Percentiles rank a stretch among this genome's conserved stretches.
These are phyloP conservation scores for Sarcophaga peregrina DNA, from an alignment of 1,140 invertebrate genomes.

Conservation along the genomic window DNA sequence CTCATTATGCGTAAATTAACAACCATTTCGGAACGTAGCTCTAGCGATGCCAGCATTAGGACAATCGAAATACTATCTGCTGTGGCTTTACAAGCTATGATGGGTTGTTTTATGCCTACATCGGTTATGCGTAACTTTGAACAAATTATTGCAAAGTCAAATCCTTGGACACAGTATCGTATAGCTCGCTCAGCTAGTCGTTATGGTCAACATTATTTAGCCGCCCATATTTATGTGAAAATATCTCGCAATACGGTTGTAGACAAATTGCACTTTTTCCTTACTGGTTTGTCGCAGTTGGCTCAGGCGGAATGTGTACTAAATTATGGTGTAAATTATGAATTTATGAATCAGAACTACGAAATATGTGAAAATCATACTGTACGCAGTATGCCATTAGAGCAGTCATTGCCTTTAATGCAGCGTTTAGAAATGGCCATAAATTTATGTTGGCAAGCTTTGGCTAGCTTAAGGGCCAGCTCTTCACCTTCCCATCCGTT, in stretches of 20 bases:
- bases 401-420: constrained; percentile 66
- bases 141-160: constrained; percentile 70
- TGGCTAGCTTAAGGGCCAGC: constrained; percentile 77
- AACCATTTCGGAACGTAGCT: constrained; percentile 52
- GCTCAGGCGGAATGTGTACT: constrained; percentile 74
- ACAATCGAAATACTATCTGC: constrained; percentile 62
- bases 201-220: constrained; percentile 84
- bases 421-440: constrained; percentile 73
- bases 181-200: constrained; percentile 84
- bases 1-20: constrained; percentile 62
- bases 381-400: constrained; percentile 26
- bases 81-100: constrained; percentile 81
- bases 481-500: constrained; percentile 62
- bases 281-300: constrained; percentile 80
- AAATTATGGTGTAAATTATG: constrained; percentile 63
- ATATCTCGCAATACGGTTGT: constrained; percentile 82
- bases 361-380: constrained; percentile 47
- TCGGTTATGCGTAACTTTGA: constrained; percentile 73
- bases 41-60: constrained; percentile 50
- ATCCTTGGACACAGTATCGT: constrained; percentile 87
- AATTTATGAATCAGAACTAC: constrained; percentile 59
- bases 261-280: constrained; percentile 91
- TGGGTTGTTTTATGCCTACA: constrained; percentile 69
- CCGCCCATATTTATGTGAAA: constrained; percentile 74
- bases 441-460: constrained; percentile 73